Conservation (phyloP, 2,113 vertebrate species). For the Platichthys stellatus region DNA sequence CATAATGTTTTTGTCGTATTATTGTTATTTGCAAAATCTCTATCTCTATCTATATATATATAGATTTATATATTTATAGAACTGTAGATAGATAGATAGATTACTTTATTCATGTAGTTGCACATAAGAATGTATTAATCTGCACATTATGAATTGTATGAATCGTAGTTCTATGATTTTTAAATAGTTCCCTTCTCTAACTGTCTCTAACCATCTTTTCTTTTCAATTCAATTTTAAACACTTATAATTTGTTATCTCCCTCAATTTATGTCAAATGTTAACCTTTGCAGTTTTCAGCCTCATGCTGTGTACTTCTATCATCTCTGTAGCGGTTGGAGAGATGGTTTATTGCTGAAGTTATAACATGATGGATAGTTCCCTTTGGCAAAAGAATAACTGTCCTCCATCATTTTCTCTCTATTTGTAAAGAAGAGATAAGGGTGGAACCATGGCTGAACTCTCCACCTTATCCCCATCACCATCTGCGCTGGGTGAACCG, state of each 20-base stretch:
- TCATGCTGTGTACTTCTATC: background rate
- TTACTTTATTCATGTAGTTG: too few species aligned
- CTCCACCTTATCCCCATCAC: slow-evolving; percentile 74
- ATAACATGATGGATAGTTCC: background rate
- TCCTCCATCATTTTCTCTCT: slow-evolving; percentile 7
- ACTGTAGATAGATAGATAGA: too few species aligned
- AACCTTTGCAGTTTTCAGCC: background rate
- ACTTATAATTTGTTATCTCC: background rate
- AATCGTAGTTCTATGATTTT: background rate
- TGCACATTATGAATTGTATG: background rate
- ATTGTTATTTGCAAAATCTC: too few species aligned
- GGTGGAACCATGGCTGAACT: slow-evolving; percentile 82
- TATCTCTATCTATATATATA: too few species aligned
- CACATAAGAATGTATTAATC: background rate
- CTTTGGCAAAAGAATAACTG: background rate
- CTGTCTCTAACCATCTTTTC: background rate
- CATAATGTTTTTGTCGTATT: too few species aligned
- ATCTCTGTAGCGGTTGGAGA: background rate
- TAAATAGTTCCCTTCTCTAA: background rate
- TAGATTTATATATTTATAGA: too few species aligned
- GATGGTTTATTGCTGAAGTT: background rate
- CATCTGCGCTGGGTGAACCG: slow-evolving; percentile 71
- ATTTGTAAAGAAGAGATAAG: slow-evolving; percentile 49
- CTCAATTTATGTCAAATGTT: background rate
- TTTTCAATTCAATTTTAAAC: background rate